Conservation (phyloP, 2,888 invertebrate genomes). For the Erpobdella octoculata region DNA sequence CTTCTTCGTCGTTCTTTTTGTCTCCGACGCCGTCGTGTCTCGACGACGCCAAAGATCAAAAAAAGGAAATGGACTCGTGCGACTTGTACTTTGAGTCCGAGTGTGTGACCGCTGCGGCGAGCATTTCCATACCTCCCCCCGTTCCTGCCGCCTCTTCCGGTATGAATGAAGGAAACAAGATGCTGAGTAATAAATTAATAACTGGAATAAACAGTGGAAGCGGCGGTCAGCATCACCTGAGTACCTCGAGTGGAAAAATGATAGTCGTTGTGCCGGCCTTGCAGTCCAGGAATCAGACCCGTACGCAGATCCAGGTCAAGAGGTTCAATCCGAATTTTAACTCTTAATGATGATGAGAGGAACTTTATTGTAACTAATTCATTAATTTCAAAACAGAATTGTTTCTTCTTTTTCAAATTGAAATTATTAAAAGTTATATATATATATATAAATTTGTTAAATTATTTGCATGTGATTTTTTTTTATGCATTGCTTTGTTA, state of each 20-base stretch:
- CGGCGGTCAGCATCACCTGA: no score
- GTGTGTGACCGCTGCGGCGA: not conserved
- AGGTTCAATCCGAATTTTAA: not conserved
- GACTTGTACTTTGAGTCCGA: not conserved
- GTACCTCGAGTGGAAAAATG: constrained; percentile 6
- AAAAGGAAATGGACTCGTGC: not conserved
- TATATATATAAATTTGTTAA: no score
- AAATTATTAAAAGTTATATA: no score
- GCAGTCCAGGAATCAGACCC: not conserved
- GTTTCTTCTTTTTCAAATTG: no score
- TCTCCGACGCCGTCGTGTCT: not conserved
- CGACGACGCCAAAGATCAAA: not conserved
- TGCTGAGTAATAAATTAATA: not conserved
- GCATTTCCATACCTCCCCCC: not conserved
- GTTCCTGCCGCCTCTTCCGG: not conserved
- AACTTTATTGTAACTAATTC: no score
- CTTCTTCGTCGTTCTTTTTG: no score
- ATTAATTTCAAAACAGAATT: no score
- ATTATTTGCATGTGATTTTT: no score
- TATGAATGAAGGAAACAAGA: not conserved
- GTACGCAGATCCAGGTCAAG: no score
- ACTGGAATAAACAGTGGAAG: no score
- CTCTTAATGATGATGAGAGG: not conserved
- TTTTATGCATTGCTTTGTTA: no score
- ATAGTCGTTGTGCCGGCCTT: not conserved